These are phyloP conservation scores for Erithacus rubecula DNA, from an alignment of 2,797 vertebrate genomes.

Conservation along the genomic window DNA sequence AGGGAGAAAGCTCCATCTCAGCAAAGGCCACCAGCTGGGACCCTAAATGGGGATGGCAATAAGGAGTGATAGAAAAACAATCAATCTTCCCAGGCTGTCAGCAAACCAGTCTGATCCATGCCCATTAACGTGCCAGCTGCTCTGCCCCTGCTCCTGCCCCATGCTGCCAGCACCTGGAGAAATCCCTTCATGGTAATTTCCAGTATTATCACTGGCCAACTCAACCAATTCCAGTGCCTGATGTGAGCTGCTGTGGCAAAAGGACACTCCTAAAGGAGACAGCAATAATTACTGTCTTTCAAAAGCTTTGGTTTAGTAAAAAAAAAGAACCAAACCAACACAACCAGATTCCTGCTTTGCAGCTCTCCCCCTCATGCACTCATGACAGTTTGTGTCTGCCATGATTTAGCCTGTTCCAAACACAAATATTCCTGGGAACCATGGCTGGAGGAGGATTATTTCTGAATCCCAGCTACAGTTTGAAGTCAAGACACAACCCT, in stretches of 20 bases:
- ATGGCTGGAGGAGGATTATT: not conserved
- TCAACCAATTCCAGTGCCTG: not conserved
- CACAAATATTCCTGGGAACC: not conserved
- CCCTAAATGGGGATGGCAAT: not conserved
- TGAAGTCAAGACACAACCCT: not conserved
- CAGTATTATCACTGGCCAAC: not conserved
- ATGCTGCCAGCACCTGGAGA: not conserved
- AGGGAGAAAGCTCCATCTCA: not conserved
- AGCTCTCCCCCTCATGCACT: not conserved
- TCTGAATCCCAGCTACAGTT: not conserved
- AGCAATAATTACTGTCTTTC: not conserved
- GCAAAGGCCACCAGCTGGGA: not conserved
- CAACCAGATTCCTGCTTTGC: not conserved
- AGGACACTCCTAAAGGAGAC: not conserved
- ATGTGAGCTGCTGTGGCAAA: not conserved
- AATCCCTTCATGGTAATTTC: not conserved
- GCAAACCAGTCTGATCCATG: not conserved
- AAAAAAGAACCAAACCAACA: not conserved
- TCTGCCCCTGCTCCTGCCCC: not conserved
- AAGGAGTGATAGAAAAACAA: not conserved
- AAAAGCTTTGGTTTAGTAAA: not conserved
- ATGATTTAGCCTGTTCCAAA: not conserved
- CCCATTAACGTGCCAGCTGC: accelerated
- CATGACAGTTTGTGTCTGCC: accelerated
- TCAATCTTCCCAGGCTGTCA: not conserved